These are phyloP conservation scores for Alosa sapidissima DNA, from an alignment of 2,797 vertebrate genomes.

Conservation along the genomic window DNA sequence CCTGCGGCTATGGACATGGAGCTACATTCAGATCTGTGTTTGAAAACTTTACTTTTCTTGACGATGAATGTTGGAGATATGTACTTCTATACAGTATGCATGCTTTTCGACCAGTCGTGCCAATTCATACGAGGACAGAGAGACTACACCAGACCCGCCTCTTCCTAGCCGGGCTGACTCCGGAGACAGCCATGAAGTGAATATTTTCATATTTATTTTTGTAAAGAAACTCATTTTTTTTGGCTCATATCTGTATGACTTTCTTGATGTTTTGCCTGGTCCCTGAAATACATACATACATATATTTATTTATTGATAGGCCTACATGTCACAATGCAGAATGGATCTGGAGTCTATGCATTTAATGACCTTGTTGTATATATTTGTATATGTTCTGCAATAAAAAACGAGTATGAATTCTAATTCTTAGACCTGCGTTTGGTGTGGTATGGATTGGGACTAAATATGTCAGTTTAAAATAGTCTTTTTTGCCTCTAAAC, in stretches of 20 bases:
- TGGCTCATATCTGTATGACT: conserved; percentile 70
- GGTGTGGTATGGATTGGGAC: background rate
- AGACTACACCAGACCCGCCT: conserved; percentile 41
- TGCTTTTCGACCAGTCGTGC: conserved; percentile 80
- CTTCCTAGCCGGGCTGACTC: conserved; percentile 60
- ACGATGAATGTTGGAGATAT: conserved; percentile 91
- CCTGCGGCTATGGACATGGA: conserved; percentile 77
- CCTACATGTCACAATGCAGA: conserved; percentile 85
- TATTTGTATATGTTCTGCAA: conserved; percentile 94
- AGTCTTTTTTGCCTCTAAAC: background rate
- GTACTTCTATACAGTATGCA: conserved; percentile 65
- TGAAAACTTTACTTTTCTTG: conserved; percentile 70
- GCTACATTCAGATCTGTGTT: conserved; percentile 81
- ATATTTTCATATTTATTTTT: conserved; percentile 48
- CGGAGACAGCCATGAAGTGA: conserved; percentile 52
- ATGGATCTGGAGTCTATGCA: conserved; percentile 91
- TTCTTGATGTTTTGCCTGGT: conserved; percentile 66
- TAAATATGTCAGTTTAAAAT: background rate
- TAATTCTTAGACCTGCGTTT: conserved; percentile 29
- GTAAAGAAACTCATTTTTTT: conserved; percentile 54
- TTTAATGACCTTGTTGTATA: conserved; percentile 92
- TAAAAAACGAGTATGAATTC: conserved; percentile 80
- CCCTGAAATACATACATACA: conserved; percentile 61
- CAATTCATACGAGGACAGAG: conserved; percentile 59
- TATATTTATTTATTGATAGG: conserved; percentile 98